These are phyloP conservation scores for Atrina japonica DNA, from an alignment of 2,888 invertebrate species.

Conservation along the genomic window DNA sequence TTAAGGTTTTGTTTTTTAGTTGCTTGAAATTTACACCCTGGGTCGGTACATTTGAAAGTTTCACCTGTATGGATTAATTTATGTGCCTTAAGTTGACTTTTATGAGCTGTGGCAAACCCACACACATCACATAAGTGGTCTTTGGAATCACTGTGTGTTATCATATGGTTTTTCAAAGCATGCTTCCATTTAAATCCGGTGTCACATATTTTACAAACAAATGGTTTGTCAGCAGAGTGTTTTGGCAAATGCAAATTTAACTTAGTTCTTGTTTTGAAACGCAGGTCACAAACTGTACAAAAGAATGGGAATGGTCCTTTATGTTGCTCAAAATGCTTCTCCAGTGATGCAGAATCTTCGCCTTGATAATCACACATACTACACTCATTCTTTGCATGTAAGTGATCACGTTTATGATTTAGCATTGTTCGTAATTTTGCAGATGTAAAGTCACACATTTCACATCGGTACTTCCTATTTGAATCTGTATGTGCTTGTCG, in stretches of 20 bases:
- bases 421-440: conserved; percentile 60
- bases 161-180: conserved; percentile 81
- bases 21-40: conserved; percentile 81
- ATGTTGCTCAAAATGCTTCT: conserved; percentile 81
- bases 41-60: conserved; percentile 82
- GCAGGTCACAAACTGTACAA: conserved; percentile 82
- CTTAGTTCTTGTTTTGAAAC: conserved; percentile 82
- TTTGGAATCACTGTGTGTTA: conserved; percentile 82
- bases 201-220: conserved; percentile 82
- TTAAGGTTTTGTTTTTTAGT: conserved; percentile 83
- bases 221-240: conserved; percentile 83
- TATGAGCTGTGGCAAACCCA: conserved; percentile 84
- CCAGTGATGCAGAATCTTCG: conserved; percentile 69
- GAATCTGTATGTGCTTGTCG: conserved; percentile 28
- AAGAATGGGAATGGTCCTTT: conserved; percentile 82
- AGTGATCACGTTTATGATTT: conserved; percentile 65
- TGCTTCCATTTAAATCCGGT: conserved; percentile 85
- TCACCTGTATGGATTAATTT: conserved; percentile 83
- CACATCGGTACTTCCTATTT: conserved; percentile 58
- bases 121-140: conserved; percentile 84
- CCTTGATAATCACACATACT: conserved; percentile 79
- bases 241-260: conserved; percentile 83
- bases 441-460: conserved; percentile 62
- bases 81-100: conserved; percentile 83
- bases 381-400: conserved; percentile 74